Evolutionary conservation across 1,140 invertebrate species (phyloP).

Genomic region (Drosophila leontia): DNA sequence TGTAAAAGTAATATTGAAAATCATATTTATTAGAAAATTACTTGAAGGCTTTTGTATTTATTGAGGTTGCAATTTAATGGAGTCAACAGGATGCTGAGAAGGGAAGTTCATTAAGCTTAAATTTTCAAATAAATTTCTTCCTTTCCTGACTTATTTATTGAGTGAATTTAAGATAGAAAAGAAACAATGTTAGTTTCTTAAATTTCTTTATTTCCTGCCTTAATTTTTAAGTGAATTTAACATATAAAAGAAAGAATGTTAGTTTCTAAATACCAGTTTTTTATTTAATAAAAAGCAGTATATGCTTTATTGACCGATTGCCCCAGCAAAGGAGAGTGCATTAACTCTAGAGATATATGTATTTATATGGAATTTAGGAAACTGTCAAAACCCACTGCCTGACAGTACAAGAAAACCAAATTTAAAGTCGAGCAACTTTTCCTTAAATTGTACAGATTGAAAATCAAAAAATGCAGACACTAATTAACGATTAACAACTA

Average conservation of each 20-base stretch:
- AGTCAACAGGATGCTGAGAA: not conserved
- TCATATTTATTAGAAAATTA: not conserved
- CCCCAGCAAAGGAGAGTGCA: not conserved
- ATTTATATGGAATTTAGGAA: not conserved
- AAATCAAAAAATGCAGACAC: not conserved
- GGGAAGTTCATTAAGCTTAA: too few species aligned
- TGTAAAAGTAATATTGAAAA: not conserved
- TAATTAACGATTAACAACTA: slow-evolving; percentile 15
- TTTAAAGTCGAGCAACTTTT: not conserved
- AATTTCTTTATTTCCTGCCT: too few species aligned
- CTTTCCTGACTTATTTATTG: too few species aligned
- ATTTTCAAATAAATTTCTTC: not conserved
- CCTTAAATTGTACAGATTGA: not conserved
- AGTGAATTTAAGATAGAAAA: too few species aligned
- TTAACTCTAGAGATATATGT: not conserved
- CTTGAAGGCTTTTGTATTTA: not conserved
- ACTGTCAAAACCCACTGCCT: slow-evolving; percentile 1
- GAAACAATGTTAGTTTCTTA: too few species aligned
- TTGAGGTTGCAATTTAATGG: not conserved
- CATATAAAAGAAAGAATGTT: too few species aligned
- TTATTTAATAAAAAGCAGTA: not conserved
- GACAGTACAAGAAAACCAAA: not conserved
- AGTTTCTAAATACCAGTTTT: not conserved
- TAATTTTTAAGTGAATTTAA: too few species aligned
- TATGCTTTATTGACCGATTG: slow-evolving; percentile 3